These are phyloP conservation scores for Petromus typicus DNA, from an alignment of 2,113 vertebrate genomes.

Conservation along the genomic window DNA sequence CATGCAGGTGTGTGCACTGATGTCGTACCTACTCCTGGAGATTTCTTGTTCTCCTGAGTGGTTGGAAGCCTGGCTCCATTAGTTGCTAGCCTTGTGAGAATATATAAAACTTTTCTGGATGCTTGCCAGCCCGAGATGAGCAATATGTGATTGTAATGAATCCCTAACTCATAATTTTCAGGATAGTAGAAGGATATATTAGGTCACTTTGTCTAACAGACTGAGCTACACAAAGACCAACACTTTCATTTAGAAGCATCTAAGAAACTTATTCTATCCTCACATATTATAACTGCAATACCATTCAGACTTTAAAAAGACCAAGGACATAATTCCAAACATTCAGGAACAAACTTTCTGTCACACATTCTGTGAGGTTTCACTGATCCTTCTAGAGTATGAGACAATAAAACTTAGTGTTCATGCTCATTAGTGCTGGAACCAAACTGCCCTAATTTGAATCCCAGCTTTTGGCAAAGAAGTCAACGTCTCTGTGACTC, in stretches of 20 bases:
- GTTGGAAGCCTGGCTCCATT: constrained; percentile 72
- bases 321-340: neutral
- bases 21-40: constrained; percentile 57
- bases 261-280: neutral
- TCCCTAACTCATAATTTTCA: constrained; percentile 65
- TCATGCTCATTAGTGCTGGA: neutral
- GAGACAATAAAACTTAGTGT: neutral
- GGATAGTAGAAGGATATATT: constrained; percentile 62
- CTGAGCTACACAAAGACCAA: constrained; percentile 21
- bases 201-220: constrained; percentile 65
- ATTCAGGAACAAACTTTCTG: neutral
- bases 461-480: neutral
- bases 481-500: neutral
- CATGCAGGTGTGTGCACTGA: constrained; percentile 80
- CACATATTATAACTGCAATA: neutral
- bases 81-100: constrained; percentile 57
- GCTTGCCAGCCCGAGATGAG: constrained; percentile 61
- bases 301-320: constrained; percentile 22
- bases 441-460: neutral
- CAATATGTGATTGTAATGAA: constrained; percentile 56
- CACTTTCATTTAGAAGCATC: neutral
- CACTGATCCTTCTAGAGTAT: neutral
- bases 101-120: constrained; percentile 63
- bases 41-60: constrained; percentile 66
- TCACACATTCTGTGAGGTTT: neutral